These are phyloP conservation scores for Vipera ursinii DNA, from an alignment of 2,797 vertebrate genomes.

Conservation along the genomic window DNA sequence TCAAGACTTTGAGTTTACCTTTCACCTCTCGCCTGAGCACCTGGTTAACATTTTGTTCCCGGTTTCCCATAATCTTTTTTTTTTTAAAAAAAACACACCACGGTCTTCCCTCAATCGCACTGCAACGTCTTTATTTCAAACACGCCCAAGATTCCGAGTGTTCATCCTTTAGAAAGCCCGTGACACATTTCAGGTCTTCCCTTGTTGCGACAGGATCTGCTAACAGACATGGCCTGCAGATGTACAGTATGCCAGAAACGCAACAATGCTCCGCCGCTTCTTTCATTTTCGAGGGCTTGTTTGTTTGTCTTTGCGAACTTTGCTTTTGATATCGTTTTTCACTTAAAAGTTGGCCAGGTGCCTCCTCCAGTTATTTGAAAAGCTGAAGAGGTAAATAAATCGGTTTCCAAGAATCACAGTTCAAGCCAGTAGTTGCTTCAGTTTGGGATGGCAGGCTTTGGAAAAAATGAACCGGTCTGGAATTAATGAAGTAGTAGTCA, in stretches of 20 bases:
- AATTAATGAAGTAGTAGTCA: background rate
- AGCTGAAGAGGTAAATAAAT: background rate
- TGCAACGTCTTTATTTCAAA: background rate
- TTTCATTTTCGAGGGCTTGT: background rate
- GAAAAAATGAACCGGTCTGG: background rate
- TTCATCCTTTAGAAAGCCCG: background rate
- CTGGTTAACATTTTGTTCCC: background rate
- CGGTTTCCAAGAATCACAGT: background rate
- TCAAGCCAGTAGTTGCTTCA: background rate
- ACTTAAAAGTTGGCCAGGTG: background rate
- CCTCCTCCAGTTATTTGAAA: background rate
- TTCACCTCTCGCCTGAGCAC: background rate
- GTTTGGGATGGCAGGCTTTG: background rate
- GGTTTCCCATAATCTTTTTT: background rate
- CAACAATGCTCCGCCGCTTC: background rate
- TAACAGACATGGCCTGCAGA: background rate
- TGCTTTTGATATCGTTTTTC: background rate
- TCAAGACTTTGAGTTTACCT: background rate
- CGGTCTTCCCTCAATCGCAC: background rate
- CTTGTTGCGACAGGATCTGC: background rate
- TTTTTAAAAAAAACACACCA: background rate
- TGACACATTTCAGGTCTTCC: background rate
- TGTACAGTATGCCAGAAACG: background rate
- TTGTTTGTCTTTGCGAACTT: background rate
- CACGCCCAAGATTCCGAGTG: background rate